Evolutionary conservation across 2,888 invertebrate genomes (phyloP).

Genomic region (Elegia similella): DNA sequence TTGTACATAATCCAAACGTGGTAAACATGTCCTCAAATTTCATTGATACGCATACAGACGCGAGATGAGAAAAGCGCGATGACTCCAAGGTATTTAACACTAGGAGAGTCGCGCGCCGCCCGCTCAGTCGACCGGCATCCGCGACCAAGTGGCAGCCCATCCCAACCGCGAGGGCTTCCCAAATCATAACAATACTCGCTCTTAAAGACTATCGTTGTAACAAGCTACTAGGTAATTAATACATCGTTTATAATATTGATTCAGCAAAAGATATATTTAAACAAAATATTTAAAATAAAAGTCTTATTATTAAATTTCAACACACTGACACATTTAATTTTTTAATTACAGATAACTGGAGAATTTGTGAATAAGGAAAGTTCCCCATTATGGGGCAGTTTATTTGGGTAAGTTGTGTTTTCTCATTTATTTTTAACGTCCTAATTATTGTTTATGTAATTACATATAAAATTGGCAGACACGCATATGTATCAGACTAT

Average conservation of each 20-base stretch:
- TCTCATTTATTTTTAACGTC: conserved; percentile 17
- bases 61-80: conserved; percentile 58
- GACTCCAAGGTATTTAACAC: conserved; percentile 75
- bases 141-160: conserved; percentile 54
- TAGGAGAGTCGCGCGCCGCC: conserved; percentile 59
- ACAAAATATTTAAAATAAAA: neutral
- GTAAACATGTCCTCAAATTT: conserved; percentile 43
- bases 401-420: conserved; percentile 56
- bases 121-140: conserved; percentile 65
- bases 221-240: neutral
- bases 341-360: conserved; percentile 41
- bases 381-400: conserved; percentile 71
- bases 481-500: too few relatives aligned
- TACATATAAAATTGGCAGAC: neutral
- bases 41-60: conserved; percentile 50
- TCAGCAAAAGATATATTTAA: neutral
- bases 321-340: conserved; percentile 5
- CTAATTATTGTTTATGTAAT: conserved; percentile 2
- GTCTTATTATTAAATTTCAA: neutral
- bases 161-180: conserved; percentile 36
- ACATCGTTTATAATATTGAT: neutral
- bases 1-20: conserved; percentile 2
- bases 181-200: neutral
- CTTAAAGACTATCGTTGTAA: conserved; percentile 16
- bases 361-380: conserved; percentile 32